A percentile compares a stretch with the other conserved stretches of the same genome.
These are phyloP conservation scores for Cathartes aura DNA, from an alignment of 2,113 vertebrate genomes.

Conservation along the genomic window DNA sequence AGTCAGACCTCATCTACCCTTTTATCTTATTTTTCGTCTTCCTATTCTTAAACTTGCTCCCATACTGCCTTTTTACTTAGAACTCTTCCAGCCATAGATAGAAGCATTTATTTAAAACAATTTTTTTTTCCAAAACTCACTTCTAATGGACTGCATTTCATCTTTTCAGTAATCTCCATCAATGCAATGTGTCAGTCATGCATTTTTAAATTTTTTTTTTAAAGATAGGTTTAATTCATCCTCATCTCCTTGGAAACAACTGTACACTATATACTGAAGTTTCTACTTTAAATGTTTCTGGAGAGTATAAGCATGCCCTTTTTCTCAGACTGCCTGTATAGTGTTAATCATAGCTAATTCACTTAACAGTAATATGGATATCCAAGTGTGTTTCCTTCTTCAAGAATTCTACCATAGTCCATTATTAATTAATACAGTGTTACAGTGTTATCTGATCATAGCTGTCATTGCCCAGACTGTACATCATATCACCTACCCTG, in stretches of 20 bases:
- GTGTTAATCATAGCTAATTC: neutral
- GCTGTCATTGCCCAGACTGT: neutral
- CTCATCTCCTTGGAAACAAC: neutral
- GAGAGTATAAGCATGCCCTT: neutral
- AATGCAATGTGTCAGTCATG: neutral
- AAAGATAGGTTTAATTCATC: neutral
- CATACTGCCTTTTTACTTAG: neutral
- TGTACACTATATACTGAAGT: neutral
- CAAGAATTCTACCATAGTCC: neutral
- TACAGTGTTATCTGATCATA: neutral
- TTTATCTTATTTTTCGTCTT: neutral
- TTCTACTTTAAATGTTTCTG: neutral
- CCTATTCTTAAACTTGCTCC: neutral
- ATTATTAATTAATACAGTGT: neutral
- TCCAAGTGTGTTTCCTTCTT: neutral
- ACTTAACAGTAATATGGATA: neutral
- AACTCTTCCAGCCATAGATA: neutral
- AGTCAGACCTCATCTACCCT: neutral
- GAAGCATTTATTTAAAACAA: neutral
- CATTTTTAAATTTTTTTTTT: neutral
- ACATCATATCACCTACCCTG: neutral
- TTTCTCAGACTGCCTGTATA: neutral
- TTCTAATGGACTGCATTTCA: neutral
- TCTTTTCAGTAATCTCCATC: neutral
- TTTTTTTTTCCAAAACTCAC: neutral